Conservation (phyloP, 2,797 vertebrate genomes). For the Hippocampus kuda region DNA sequence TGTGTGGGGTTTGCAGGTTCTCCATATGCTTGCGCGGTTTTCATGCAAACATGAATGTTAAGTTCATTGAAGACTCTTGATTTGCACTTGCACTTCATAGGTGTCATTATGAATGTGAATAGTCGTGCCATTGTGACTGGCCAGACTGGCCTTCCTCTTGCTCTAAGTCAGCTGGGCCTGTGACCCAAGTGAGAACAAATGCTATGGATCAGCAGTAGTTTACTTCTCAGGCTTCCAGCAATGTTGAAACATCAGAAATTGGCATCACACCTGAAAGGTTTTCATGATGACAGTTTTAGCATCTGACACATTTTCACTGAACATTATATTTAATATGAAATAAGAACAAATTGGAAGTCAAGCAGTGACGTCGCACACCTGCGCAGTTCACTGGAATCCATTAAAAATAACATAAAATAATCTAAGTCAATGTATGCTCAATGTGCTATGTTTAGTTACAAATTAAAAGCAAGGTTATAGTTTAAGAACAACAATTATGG, state of each 20-base stretch:
- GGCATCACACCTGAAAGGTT: no score
- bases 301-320: not conserved
- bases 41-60: not conserved
- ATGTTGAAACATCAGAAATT: not conserved
- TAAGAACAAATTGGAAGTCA: not conserved
- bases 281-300: not conserved
- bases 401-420: not conserved
- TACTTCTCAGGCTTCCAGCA: not conserved
- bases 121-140: not conserved
- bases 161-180: not conserved
- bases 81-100: not conserved
- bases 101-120: not conserved
- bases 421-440: not conserved
- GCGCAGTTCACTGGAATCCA: not conserved
- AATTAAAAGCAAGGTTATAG: not conserved
- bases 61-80: not conserved
- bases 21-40: not conserved
- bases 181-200: not conserved
- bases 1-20: not conserved
- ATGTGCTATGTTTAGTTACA: not conserved
- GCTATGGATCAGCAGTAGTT: not conserved
- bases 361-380: not conserved
- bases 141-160: not conserved
- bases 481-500: not conserved
- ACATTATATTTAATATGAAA: not conserved